Percentiles rank a stretch among this genome's conserved stretches.
phyloP scores from a whole-genome alignment of 2,888 invertebrate genomes.

The Dryadula phaetusa region DNA sequence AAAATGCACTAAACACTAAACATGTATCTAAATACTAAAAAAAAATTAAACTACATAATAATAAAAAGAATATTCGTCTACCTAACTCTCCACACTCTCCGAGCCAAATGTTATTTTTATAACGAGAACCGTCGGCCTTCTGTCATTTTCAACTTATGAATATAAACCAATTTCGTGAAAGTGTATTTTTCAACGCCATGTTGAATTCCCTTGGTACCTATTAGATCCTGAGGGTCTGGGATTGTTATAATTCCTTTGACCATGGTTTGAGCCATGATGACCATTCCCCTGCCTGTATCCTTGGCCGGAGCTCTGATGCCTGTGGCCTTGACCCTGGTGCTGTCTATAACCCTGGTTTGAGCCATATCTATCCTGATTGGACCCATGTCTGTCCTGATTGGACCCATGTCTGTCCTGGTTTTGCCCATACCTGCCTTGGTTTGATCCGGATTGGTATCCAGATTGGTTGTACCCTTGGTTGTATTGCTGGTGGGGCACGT shows the following conservation, averaged over 20 bases:
- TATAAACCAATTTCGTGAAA: not conserved
- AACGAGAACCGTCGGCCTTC: not conserved
- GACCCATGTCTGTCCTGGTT: slow-evolving; percentile 43
- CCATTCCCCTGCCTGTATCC: slow-evolving; percentile 41
- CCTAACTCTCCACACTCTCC: slow-evolving; percentile 5
- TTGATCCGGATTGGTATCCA: slow-evolving; percentile 48
- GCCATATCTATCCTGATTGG: slow-evolving; percentile 47
- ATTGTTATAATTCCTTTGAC: slow-evolving; percentile 32
- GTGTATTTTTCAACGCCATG: slow-evolving; percentile 48
- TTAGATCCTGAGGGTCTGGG: slow-evolving; percentile 43
- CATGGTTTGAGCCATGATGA: slow-evolving; percentile 1
- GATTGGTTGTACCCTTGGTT: slow-evolving; percentile 48
- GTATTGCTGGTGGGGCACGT: slow-evolving; percentile 55
- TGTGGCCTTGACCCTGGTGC: slow-evolving; percentile 33
- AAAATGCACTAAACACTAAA: slow-evolving; percentile 9
- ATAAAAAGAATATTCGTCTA: slow-evolving; percentile 12
- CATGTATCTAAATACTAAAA: not conserved
- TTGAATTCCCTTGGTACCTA: slow-evolving; percentile 48
- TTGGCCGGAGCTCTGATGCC: slow-evolving; percentile 46
- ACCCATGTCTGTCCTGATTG: slow-evolving; percentile 46
- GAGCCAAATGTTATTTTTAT: not conserved
- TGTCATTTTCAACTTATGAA: not conserved
- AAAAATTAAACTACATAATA: not conserved
- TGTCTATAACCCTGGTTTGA: slow-evolving; percentile 49
- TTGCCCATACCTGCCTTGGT: slow-evolving; percentile 41